These are phyloP conservation scores for Acleris sparsana DNA, from an alignment of 2,888 invertebrate genomes.

Conservation along the genomic window DNA sequence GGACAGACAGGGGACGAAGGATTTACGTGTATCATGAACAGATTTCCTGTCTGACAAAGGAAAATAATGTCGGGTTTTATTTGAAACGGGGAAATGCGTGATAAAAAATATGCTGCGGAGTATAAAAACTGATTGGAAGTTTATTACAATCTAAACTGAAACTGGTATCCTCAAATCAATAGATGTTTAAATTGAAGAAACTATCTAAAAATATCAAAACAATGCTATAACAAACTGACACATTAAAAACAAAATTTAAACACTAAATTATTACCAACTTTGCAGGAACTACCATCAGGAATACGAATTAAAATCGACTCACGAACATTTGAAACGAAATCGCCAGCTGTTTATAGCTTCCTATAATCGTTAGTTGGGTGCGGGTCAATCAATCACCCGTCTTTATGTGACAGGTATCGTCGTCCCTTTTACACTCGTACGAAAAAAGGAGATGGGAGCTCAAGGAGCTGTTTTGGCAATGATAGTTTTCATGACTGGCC, in stretches of 20 bases:
- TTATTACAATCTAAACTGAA: neutral
- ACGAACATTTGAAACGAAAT: conserved; percentile 54
- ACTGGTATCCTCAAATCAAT: neutral
- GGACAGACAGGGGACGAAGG: conserved; percentile 78
- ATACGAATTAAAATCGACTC: conserved; percentile 35
- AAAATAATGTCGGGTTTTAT: conserved; percentile 68
- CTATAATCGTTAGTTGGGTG: conserved; percentile 74
- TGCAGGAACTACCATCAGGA: conserved; percentile 31
- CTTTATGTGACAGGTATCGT: conserved; percentile 78
- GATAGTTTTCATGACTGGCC: conserved; percentile 37
- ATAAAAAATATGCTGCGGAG: conserved; percentile 2
- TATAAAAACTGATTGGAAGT: too few species aligned
- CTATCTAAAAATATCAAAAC: conserved; percentile 1
- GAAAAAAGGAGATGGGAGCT: conserved; percentile 36
- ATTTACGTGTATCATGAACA: conserved; percentile 80
- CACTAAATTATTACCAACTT: conserved; percentile 34
- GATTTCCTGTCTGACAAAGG: conserved; percentile 78
- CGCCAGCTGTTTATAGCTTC: conserved; percentile 79
- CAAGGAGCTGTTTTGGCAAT: conserved; percentile 31
- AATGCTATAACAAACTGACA: conserved; percentile 21
- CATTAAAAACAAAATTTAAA: conserved; percentile 22
- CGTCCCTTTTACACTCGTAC: conserved; percentile 57
- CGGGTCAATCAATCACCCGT: conserved; percentile 79
- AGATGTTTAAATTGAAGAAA: neutral
- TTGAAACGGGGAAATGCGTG: conserved; percentile 40